phyloP scores from a whole-genome alignment of 2,113 vertebrate genomes.

The Telmatochromis brichardi region DNA sequence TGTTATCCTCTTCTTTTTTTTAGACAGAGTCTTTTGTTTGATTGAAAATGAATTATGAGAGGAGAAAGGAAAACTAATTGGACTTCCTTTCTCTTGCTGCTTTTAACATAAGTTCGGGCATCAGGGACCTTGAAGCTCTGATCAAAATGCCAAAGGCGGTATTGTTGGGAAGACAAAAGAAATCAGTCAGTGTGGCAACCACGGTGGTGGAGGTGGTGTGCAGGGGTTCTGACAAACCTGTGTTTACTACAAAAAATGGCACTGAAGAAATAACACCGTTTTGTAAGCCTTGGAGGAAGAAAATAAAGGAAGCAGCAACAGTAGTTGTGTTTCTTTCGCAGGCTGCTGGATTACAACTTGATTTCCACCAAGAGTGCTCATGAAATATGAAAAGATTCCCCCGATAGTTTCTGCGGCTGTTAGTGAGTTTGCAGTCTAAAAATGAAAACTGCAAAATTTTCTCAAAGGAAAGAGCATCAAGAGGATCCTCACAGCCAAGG shows the following conservation, averaged over 20 bases:
- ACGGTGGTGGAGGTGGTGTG: neutral
- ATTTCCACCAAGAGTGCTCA: neutral
- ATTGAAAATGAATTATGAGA: slow-evolving; percentile 19
- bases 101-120: neutral
- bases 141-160: slow-evolving; percentile 6
- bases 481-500: neutral
- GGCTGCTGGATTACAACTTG: neutral
- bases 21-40: neutral
- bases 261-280: neutral
- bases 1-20: neutral
- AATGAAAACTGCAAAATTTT: neutral
- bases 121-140: slow-evolving; percentile 14
- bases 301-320: neutral
- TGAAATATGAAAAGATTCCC: neutral
- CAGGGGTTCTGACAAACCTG: neutral
- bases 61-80: neutral
- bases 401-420: neutral
- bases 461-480: neutral
- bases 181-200: neutral
- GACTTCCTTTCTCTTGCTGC: neutral
- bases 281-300: neutral
- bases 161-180: slow-evolving; percentile 24
- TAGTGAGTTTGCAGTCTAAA: neutral
- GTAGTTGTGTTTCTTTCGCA: neutral
- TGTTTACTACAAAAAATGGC: neutral